Evolutionary conservation across 2,797 vertebrate species (phyloP).

Genomic region (Lindbergichthys nudifrons): DNA sequence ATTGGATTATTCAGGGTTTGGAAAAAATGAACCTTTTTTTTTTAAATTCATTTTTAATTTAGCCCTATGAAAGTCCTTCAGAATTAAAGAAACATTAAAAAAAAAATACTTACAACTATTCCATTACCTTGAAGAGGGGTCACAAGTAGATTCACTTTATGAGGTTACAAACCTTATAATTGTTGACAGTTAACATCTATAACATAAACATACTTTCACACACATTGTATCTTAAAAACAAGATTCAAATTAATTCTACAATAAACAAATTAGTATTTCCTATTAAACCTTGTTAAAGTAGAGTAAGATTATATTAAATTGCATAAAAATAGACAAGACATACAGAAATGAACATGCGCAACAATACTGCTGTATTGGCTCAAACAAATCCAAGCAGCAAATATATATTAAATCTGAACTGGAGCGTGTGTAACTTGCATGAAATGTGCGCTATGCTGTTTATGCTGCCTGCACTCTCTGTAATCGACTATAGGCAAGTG

Average conservation of each 20-base stretch:
- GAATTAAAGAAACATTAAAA: background rate
- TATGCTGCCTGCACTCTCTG: constrained; percentile 36
- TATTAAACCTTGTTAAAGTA: background rate
- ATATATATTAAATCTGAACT: background rate
- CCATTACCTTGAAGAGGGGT: background rate
- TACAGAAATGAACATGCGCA: background rate
- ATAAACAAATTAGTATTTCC: background rate
- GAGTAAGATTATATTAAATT: background rate
- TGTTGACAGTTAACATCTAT: background rate
- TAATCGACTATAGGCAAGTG: constrained; percentile 46
- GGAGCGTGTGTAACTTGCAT: constrained; percentile 8
- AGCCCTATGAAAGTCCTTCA: background rate
- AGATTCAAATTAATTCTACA: background rate
- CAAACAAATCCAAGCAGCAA: background rate
- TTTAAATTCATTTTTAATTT: background rate
- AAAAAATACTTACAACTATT: background rate
- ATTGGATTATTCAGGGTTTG: background rate
- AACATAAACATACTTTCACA: background rate
- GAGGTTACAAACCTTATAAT: background rate
- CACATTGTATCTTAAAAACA: background rate
- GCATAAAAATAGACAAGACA: background rate
- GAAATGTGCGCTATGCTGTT: constrained; percentile 53
- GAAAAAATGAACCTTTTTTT: too few species aligned
- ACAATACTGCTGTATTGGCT: background rate
- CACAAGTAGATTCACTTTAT: background rate